Evolutionary conservation across 2,888 invertebrate species (phyloP).

Genomic region (Palloptera scutellata): DNA sequence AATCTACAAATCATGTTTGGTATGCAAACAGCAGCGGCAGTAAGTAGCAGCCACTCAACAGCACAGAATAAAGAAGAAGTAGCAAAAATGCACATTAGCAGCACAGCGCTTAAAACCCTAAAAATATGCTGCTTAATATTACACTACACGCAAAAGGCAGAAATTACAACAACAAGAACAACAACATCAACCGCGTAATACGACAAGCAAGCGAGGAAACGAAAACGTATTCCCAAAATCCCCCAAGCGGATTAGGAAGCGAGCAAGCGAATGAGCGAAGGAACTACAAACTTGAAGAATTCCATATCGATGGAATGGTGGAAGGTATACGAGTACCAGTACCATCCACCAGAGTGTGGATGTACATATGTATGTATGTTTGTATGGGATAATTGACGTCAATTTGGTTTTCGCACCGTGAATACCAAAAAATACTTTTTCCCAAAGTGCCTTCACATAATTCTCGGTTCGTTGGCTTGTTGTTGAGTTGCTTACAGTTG

Average conservation of each 20-base stretch:
- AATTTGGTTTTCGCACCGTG: conserved; percentile 65
- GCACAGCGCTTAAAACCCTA: conserved; percentile 43
- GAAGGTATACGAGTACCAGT: too few relatives aligned
- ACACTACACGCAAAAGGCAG: conserved; percentile 1
- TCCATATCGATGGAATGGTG: conserved; percentile 10
- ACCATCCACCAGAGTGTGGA: conserved; percentile 36
- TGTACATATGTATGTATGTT: conserved; percentile 45
- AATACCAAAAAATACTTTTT: conserved; percentile 36
- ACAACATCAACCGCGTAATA: conserved; percentile 6
- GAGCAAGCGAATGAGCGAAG: conserved; percentile 40
- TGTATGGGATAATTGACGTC: conserved; percentile 64
- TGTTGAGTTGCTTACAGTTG: neutral
- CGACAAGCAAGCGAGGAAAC: conserved; percentile 10
- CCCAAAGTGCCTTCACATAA: neutral
- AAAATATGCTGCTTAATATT: conserved; percentile 48
- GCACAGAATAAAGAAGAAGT: conserved; percentile 27
- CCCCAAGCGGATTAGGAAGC: conserved; percentile 62
- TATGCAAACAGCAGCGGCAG: conserved; percentile 29
- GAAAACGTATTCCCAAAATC: conserved; percentile 59
- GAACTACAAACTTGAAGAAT: conserved; percentile 39
- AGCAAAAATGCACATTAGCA: conserved; percentile 34
- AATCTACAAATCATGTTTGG: conserved; percentile 38
- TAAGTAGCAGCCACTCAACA: conserved; percentile 43
- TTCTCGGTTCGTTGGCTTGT: neutral
- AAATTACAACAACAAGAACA: neutral